Percentiles rank a stretch among this genome's conserved stretches.
phyloP scores from a whole-genome alignment of 1,140 invertebrate genomes.

The Brachionus asplanchnoidis region DNA sequence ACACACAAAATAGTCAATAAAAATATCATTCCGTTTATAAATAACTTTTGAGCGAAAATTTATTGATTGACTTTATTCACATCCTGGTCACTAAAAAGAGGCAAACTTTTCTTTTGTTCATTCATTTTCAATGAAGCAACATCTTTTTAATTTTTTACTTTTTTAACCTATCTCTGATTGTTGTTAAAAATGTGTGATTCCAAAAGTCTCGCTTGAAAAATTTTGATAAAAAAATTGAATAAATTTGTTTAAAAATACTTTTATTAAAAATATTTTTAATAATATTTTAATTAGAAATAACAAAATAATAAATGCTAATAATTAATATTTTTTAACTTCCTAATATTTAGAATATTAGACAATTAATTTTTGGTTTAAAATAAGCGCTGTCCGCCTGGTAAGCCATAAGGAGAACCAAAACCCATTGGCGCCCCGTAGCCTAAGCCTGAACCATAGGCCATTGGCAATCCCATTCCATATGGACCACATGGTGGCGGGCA shows the following conservation, averaged over 20 bases:
- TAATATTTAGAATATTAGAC: conserved; percentile 31
- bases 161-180: too few species aligned
- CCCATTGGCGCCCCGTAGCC: background rate
- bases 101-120: too few species aligned
- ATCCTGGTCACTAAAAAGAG: too few species aligned
- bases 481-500: conserved; percentile 7
- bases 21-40: too few species aligned
- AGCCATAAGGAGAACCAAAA: background rate
- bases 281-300: background rate
- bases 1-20: too few species aligned
- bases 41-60: too few species aligned
- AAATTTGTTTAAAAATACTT: background rate
- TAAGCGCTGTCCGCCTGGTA: background rate
- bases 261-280: conserved; percentile 16
- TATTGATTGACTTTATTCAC: too few species aligned
- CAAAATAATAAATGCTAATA: background rate
- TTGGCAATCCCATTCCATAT: background rate
- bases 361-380: background rate
- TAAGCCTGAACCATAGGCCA: background rate
- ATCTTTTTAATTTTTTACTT: too few species aligned
- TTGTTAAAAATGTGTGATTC: too few species aligned
- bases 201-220: background rate
- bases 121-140: too few species aligned
- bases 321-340: background rate
- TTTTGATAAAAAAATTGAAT: background rate